These are phyloP conservation scores for Helicoverpa assulta DNA, from an alignment of 2,888 invertebrate species.

Conservation along the genomic window DNA sequence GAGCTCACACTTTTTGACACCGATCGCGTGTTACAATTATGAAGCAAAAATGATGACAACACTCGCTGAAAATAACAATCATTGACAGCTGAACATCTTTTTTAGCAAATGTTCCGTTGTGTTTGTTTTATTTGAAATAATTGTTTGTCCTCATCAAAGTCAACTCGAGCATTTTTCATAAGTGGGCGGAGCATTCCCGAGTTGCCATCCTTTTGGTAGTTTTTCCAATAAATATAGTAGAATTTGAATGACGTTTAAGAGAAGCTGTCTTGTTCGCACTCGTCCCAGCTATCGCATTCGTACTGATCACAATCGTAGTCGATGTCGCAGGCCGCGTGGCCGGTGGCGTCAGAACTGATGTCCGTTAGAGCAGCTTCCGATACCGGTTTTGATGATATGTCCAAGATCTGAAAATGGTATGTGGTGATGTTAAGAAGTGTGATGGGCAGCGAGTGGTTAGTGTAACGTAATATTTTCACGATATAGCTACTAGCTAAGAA, in stretches of 20 bases:
- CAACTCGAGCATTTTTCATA: constrained; percentile 2
- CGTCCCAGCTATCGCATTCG: constrained; percentile 89
- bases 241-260: constrained; percentile 70
- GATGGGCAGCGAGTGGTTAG: no score
- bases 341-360: constrained; percentile 89
- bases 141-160: no score
- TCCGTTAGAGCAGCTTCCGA: constrained; percentile 88
- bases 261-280: constrained; percentile 90
- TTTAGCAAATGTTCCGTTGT: not conserved
- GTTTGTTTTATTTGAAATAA: not conserved
- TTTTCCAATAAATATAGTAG: not conserved
- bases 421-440: no score
- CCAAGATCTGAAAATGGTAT: constrained; percentile 77
- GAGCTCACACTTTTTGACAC: not conserved
- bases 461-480: no score
- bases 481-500: no score
- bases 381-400: constrained; percentile 88
- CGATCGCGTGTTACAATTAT: constrained; percentile 7
- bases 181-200: constrained; percentile 15
- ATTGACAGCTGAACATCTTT: not conserved
- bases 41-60: constrained; percentile 18
- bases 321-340: constrained; percentile 89
- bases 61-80: not conserved
- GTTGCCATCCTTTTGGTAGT: not conserved
- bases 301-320: constrained; percentile 88